Base-by-base conservation (phyloP, 2,113 vertebrate species). In the Sorex fumeus region DNA sequence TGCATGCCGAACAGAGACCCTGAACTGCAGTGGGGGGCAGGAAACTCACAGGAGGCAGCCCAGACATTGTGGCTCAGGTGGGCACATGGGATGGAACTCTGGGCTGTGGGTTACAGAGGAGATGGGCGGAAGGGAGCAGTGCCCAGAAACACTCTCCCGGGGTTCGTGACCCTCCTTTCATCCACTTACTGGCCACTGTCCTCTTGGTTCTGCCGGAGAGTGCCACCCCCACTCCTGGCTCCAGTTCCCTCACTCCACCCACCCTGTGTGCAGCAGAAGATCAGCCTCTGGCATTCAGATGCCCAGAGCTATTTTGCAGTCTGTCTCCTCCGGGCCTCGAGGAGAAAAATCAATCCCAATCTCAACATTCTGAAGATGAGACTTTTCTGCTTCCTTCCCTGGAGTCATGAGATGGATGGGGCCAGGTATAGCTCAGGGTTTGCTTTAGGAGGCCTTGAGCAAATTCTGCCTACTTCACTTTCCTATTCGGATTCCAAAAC, bases 311-410 rank as follows among this genome's bases (percentile, higher is more conserved):
- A 1, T 77, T 89, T 90, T 91, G 57, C 28, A 82, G 62, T 86
- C 82, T 85, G 23, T 83, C 18, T 8, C 70, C 43, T 88, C 60
- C 16, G 36, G 7, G n/a, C 16, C 28, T 50, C 19, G 21, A 72
- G 64, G 79, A 90, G 43, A 32, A 90, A 96, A 93, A 83, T 90
- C 88, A 83, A 34, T 90, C 53, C 77, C 27, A 43, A 9, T 85
- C 64, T 87, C 45, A 94, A 60, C 4, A 6, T 60, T 92, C 45
- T 45, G 67, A 88, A 74, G 87, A 93, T 70, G n/a, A 83, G 80
- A 60, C 15, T 80, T 88, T 62, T 34, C 87, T 79, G 36, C 79
- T 92, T 85, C 21, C 72, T 79, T 90, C 53, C 72, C n/a, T 11
- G 16, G 1, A 85, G 34, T 87, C 2, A 3, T 18, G 50, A 10